These are phyloP conservation scores for Cylloceria caligata DNA, from an alignment of 2,888 invertebrate species.

Conservation along the genomic window DNA sequence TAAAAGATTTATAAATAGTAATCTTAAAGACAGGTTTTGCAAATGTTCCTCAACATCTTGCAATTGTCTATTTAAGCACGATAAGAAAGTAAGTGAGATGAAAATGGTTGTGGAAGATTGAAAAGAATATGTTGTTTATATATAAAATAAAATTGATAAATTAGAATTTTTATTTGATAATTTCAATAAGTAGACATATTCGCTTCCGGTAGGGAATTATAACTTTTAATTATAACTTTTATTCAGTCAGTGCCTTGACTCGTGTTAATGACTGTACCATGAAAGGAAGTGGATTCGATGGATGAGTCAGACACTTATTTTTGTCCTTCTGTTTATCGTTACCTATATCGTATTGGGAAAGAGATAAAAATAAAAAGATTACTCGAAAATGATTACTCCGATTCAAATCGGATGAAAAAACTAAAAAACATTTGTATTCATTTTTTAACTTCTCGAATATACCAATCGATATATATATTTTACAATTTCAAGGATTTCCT, in stretches of 20 bases:
- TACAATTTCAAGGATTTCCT: conserved; percentile 47
- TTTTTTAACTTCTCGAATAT: background rate
- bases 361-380: conserved; percentile 16
- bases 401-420: background rate
- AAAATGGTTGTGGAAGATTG: background rate
- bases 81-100: background rate
- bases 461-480: conserved; percentile 26
- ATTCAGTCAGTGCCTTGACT: conserved; percentile 40
- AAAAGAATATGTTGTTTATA: background rate
- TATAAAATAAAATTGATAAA: background rate
- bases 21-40: background rate
- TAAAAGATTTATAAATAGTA: background rate
- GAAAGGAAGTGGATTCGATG: conserved; percentile 51
- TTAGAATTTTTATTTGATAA: too few species aligned
- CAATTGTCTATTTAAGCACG: background rate
- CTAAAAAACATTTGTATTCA: background rate
- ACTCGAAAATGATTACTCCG: background rate
- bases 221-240: too few species aligned
- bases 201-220: too few species aligned
- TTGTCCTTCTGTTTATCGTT: conserved; percentile 40
- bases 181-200: too few species aligned
- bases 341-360: background rate
- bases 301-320: conserved; percentile 62
- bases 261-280: conserved; percentile 12
- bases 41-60: background rate